Percentiles rank a stretch among this genome's conserved stretches.
phyloP scores from a whole-genome alignment of 1,140 invertebrate species.

The Aphaenogaster ashmeadi region DNA sequence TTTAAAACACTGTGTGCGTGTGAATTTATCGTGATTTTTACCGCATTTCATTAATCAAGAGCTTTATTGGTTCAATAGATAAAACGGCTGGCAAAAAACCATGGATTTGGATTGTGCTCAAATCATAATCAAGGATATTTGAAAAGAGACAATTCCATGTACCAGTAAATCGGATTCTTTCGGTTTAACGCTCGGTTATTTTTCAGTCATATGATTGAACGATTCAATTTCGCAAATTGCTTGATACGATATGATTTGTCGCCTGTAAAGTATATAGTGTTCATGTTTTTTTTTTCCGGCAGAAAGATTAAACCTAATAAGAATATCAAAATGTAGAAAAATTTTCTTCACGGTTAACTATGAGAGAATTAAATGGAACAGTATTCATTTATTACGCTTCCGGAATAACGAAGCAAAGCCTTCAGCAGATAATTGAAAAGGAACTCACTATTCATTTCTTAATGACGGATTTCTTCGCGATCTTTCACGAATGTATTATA shows the following conservation, averaged over 20 bases:
- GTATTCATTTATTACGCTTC: not conserved
- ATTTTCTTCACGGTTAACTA: not conserved
- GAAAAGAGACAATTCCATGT: not conserved
- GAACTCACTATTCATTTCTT: not conserved
- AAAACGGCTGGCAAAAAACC: not conserved
- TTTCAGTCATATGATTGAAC: not conserved
- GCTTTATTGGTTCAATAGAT: not conserved
- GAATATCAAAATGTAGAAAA: not conserved
- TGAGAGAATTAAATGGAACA: not conserved
- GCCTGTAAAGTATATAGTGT: not conserved
- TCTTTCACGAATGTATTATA: not conserved
- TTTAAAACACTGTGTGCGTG: not conserved
- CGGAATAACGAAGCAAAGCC: constrained; percentile 1
- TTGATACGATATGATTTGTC: not conserved
- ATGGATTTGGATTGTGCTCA: not conserved
- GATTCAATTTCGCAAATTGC: not conserved
- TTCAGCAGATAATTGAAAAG: not conserved
- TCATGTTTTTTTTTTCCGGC: not conserved
- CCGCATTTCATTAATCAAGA: not conserved
- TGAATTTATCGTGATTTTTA: not conserved
- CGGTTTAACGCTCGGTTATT: not conserved
- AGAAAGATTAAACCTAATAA: constrained; percentile 14
- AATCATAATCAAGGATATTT: not conserved
- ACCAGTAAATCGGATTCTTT: not conserved
- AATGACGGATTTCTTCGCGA: constrained; percentile 3